Evolutionary conservation across 53 echinoderm and acorn worm species (phyloP).

Genomic region (Astropecten irregularis): DNA sequence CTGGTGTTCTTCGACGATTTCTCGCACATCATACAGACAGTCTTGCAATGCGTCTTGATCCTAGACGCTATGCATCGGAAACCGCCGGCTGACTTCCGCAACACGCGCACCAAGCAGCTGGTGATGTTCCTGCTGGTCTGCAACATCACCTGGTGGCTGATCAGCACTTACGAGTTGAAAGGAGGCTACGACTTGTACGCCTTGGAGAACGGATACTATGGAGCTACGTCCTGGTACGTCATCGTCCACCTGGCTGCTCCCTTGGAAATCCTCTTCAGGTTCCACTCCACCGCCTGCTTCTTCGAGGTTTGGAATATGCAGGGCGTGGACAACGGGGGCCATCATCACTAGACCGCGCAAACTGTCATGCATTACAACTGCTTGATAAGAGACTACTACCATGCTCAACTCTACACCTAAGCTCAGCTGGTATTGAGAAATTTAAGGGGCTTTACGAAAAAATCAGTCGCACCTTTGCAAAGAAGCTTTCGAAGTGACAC

Average conservation of each 20-base stretch:
- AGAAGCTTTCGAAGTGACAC: no score
- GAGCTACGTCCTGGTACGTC: slow-evolving; percentile 94
- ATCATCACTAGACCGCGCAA: slow-evolving; percentile 20
- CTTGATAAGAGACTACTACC: no score
- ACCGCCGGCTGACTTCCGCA: slow-evolving; percentile 92
- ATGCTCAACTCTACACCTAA: no score
- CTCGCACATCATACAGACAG: slow-evolving; percentile 83
- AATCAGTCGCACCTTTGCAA: no score
- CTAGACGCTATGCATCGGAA: slow-evolving; percentile 75
- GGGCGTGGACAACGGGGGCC: slow-evolving; percentile 31
- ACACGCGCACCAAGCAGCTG: slow-evolving; percentile 92
- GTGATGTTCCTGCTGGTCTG: slow-evolving; percentile 91
- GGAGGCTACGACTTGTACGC: slow-evolving; percentile 90
- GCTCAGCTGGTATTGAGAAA: no score
- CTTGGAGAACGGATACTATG: slow-evolving; percentile 92
- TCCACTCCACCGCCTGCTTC: slow-evolving; percentile 98
- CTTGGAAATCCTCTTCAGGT: slow-evolving; percentile 90
- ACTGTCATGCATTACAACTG: no score
- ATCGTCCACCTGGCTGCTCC: slow-evolving; percentile 96
- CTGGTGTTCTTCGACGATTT: slow-evolving; percentile 89
- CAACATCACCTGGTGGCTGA: slow-evolving; percentile 95
- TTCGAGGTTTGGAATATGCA: slow-evolving; percentile 90
- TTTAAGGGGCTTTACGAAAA: no score
- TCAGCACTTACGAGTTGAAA: slow-evolving; percentile 95
- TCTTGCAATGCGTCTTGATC: slow-evolving; percentile 74